Conservation (phyloP, 2,113 vertebrate genomes). For the Brachyhypopomus gauderio region DNA sequence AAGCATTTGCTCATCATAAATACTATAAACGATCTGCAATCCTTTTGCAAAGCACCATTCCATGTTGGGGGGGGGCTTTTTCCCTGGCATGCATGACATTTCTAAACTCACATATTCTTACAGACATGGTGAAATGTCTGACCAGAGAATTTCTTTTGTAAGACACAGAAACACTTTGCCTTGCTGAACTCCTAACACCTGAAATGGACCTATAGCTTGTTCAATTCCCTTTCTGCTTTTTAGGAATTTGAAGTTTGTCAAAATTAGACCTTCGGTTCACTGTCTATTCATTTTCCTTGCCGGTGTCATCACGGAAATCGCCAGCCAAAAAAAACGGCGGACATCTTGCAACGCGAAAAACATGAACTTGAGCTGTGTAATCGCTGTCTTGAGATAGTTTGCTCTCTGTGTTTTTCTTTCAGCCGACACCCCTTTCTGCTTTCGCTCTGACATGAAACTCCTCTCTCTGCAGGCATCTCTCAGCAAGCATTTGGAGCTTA, state of each 20-base stretch:
- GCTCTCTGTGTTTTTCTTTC: conserved; percentile 22
- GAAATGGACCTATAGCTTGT: no score
- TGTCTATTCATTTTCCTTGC: neutral
- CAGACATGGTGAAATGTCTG: no score
- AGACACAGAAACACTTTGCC: no score
- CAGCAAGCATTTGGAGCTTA: conserved; percentile 43
- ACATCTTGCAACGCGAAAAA: neutral
- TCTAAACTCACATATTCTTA: no score
- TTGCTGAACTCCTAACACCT: no score
- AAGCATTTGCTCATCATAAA: no score
- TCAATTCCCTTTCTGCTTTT: neutral
- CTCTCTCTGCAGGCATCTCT: conserved; percentile 28
- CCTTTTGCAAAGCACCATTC: no score
- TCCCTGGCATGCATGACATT: no score
- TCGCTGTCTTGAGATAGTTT: conserved; percentile 30
- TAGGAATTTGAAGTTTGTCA: neutral
- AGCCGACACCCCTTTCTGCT: conserved; percentile 25
- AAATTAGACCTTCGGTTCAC: neutral
- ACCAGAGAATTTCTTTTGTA: no score
- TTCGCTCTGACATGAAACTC: conserved; percentile 21
- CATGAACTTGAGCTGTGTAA: neutral
- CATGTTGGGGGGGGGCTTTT: no score
- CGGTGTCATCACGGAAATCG: neutral
- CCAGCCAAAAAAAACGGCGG: neutral
- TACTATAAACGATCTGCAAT: no score